Evolutionary conservation across 2,888 invertebrate species (phyloP), one percentile per base, ranked within the genome.

Genomic region (Eucriotettix oculatus): DNA sequence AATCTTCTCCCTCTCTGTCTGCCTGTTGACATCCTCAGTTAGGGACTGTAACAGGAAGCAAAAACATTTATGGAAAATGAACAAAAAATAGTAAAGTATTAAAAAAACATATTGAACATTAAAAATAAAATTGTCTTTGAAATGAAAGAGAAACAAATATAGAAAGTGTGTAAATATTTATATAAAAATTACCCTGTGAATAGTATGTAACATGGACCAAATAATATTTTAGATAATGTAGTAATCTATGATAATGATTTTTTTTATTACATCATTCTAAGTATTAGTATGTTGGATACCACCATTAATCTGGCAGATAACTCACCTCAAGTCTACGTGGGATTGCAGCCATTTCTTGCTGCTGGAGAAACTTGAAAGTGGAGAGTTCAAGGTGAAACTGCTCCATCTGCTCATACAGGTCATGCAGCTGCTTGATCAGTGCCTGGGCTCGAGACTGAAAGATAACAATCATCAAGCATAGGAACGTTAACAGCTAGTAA

Each of bases 1-100:
- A 61, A 82, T 83, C 67, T 86, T 88, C 72, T 99, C 98, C 60
- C 97, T 79, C 65, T 94, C 92, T 68, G 86, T 90, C 76, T 97
- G 96, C 59, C 94, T 79, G 63, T 84, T 87, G 1, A 96, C 95
- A 72, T 97, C 96, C 70, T 95, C 94, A 59, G 89, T 89, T 63
- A 96, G 74, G 1, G 88, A 86, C 86, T 89, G 74, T 60, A 73
- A 72, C 69, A 69, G 64, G 61, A 60, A 61, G 59, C 65, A 40
- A 57, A 48, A 54, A 17, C 40, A 60, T 43, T 14, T 14, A 44
- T 44, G 29, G 29, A 7, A 29, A 7, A 29, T 2, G 2, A 7
- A 29, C 29, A 29, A 29, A 29, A 29, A 29, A 29, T 29, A 29
- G 29, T 29, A 29, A 29, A 5, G 7, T 29, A 7, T 7, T 7